Evolutionary conservation across 2,797 vertebrate genomes (phyloP), one percentile per base, ranked within the genome.

Genomic region (Agapornis canus): DNA sequence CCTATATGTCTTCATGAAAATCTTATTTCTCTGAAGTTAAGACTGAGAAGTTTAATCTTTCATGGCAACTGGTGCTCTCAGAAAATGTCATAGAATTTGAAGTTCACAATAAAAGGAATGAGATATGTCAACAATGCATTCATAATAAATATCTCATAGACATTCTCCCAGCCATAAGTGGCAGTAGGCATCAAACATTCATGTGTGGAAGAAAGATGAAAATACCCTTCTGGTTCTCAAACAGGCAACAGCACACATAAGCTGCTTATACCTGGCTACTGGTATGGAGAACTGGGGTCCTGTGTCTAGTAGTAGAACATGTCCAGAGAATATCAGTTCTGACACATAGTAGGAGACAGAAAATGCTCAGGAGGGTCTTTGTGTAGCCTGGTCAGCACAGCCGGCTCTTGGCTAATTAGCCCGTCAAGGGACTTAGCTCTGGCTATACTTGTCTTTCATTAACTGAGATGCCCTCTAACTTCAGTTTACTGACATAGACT

Each of bases 401-500:
- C 26, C 79, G 86, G 57, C n/a, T 69, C 54, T 52, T 43, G n/a
- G 20, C 15, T 94, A 94, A 96, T 96, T 93, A 95, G 49, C 75
- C 59, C 60, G 35, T 57, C 49, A 70, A 54, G 51, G 32, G 45
- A 78, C 13, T 13, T 84, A 84, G 17, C 11, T 81, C 66, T 82
- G 42, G 48, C 72, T 57, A 48, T 85, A 69, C 39, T 77, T 87
- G 59, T 19, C 68, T 82, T 86, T 87, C 61, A 56, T 72, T 69
- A 87, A 49, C 37, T 83, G 43, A 91, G 59, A 72, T 83, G 9
- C 3, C 66, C 21, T 89, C 26, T 23, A 69, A 37, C 54, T 81
- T 86, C 57, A 86, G 63, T 49, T 75, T 78, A 69, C 47, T 82
- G 66, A 60, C 49, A 94, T 42, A 31, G 42, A 73, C 78, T 90